phyloP scores from a whole-genome alignment of 2,797 vertebrate species.

The Podarcis lilfordi region DNA sequence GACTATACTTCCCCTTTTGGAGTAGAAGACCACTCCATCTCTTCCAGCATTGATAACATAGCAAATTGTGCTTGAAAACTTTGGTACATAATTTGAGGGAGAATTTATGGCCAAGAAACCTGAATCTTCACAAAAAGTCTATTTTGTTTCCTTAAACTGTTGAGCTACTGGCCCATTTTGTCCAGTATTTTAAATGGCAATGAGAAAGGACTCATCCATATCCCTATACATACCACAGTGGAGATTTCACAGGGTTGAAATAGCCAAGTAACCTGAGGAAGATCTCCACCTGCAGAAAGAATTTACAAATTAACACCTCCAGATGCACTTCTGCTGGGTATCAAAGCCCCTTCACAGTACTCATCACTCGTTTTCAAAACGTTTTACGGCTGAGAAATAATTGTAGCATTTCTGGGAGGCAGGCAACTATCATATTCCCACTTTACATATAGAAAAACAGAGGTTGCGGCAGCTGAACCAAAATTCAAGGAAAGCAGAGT shows the following conservation, averaged over 20 bases:
- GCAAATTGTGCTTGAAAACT: slow-evolving; percentile 52
- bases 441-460: slow-evolving; percentile 31
- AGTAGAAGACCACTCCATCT: slow-evolving; percentile 40
- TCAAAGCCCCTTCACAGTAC: slow-evolving; percentile 40
- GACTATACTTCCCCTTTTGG: slow-evolving; percentile 53
- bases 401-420: slow-evolving; percentile 60
- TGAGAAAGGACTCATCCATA: slow-evolving; percentile 8
- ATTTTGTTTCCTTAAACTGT: slow-evolving; percentile 22
- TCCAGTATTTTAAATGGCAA: not conserved
- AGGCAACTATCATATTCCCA: slow-evolving; percentile 60
- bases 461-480: slow-evolving; percentile 37
- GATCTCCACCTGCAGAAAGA: slow-evolving; percentile 43
- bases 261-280: slow-evolving; percentile 10
- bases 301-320: slow-evolving; percentile 45
- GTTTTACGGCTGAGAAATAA: slow-evolving; percentile 47
- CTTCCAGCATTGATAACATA: slow-evolving; percentile 44
- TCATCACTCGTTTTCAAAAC: slow-evolving; percentile 25
- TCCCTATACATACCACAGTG: accelerated
- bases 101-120: slow-evolving; percentile 32
- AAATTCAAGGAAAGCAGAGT: slow-evolving; percentile 27
- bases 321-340: not conserved
- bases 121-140: not conserved
- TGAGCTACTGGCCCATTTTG: not conserved
- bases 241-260: slow-evolving; percentile 22
- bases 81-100: slow-evolving; percentile 48